Percentiles rank a stretch among this genome's conserved stretches.
phyloP scores from a whole-genome alignment of 2,797 vertebrate genomes.

The Gymnothorax javanicus region DNA sequence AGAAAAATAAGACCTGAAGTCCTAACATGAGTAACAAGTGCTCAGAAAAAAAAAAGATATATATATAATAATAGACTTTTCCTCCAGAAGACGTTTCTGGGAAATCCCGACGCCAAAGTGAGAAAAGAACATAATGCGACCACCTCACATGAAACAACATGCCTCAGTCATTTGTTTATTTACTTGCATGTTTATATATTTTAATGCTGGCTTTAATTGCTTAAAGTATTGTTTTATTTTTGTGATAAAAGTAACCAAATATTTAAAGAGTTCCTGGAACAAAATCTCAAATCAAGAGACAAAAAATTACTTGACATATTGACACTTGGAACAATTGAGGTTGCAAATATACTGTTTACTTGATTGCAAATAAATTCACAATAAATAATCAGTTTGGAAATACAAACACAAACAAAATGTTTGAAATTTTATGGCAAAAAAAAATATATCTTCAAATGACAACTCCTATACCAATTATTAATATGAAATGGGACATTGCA shows the following conservation, averaged over 20 bases:
- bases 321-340: not conserved
- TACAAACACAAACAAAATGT: conserved; percentile 19
- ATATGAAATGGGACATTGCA: not conserved
- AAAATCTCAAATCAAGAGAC: not conserved
- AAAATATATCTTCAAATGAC: not conserved
- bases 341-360: not conserved
- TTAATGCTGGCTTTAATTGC: not conserved
- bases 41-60: too few relatives aligned
- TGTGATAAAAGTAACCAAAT: not conserved
- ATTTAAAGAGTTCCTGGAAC: not conserved
- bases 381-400: not conserved
- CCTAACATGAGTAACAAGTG: too few relatives aligned
- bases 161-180: not conserved
- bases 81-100: too few relatives aligned
- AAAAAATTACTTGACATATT: not conserved
- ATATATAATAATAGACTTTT: too few relatives aligned
- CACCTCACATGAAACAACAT: not conserved
- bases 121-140: conserved; percentile 21
- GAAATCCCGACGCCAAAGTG: conserved; percentile 38
- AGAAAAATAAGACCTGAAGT: too few relatives aligned
- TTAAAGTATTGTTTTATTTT: not conserved
- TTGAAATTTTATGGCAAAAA: not conserved
- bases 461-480: not conserved
- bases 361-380: conserved; percentile 1
- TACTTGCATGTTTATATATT: not conserved